phyloP scores from a whole-genome alignment of 1,140 invertebrate genomes.

The Leptinotarsa defecta region DNA sequence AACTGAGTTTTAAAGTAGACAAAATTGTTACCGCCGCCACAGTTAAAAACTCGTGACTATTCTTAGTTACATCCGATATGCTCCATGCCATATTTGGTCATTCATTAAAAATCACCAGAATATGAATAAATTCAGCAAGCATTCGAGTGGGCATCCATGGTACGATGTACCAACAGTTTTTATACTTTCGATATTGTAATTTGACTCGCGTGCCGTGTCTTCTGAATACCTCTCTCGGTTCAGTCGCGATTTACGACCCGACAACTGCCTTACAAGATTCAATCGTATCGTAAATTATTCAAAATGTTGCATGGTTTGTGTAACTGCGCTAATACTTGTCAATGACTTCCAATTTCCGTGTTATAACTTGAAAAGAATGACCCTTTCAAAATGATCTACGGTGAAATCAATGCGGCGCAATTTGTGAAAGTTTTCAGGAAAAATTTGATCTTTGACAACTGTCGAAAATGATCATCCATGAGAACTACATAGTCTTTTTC shows the following conservation, averaged over 20 bases:
- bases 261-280: slow-evolving; percentile 5
- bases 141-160: not conserved
- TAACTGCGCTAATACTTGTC: not conserved
- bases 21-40: no score
- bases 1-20: no score
- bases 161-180: not conserved
- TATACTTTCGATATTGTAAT: slow-evolving; percentile 6
- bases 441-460: no score
- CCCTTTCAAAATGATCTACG: not conserved
- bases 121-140: no score
- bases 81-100: no score
- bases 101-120: no score
- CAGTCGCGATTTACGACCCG: not conserved
- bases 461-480: no score
- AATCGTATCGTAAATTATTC: slow-evolving; percentile 6
- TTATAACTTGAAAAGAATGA: not conserved
- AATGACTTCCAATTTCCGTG: not conserved
- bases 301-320: not conserved
- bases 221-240: not conserved
- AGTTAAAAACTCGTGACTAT: no score
- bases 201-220: slow-evolving; percentile 7
- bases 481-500: no score
- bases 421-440: no score
- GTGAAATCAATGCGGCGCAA: not conserved
- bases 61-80: no score